Evolutionary conservation across 1,140 invertebrate species (phyloP).

Genomic region (Telenomus remus): DNA sequence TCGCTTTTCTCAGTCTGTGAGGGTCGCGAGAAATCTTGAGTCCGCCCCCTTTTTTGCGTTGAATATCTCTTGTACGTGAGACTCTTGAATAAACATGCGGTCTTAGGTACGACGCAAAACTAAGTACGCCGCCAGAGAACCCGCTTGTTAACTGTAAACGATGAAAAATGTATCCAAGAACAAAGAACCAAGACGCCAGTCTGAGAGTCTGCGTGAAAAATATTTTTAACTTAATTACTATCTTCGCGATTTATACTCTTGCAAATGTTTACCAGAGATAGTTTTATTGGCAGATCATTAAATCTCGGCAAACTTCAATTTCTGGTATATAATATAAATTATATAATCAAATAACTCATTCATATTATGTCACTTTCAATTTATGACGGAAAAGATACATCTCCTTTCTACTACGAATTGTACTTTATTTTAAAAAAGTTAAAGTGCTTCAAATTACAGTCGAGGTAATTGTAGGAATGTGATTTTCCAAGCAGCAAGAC

Average conservation of each 20-base stretch:
- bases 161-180: slow-evolving; percentile 71
- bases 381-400: no score
- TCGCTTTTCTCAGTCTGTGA: slow-evolving; percentile 53
- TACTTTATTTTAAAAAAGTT: no score
- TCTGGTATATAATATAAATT: no score
- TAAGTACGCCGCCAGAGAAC: slow-evolving; percentile 56
- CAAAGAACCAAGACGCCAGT: slow-evolving; percentile 61
- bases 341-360: no score
- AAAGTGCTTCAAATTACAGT: no score
- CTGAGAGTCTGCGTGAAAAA: slow-evolving; percentile 42
- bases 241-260: slow-evolving; percentile 25
- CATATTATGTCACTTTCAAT: no score
- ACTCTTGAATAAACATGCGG: slow-evolving; percentile 74
- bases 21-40: slow-evolving; percentile 36
- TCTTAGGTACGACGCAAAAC: slow-evolving; percentile 59
- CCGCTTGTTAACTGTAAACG: slow-evolving; percentile 66
- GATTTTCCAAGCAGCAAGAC: no score
- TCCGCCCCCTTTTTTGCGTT: slow-evolving; percentile 63
- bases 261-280: slow-evolving; percentile 1
- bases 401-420: no score
- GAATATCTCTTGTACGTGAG: slow-evolving; percentile 74
- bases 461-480: no score
- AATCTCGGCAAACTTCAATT: no score
- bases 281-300: no score
- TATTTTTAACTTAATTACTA: slow-evolving; percentile 71